Conservation (phyloP, 2,888 invertebrate genomes). For the Ochropacha duplaris region DNA sequence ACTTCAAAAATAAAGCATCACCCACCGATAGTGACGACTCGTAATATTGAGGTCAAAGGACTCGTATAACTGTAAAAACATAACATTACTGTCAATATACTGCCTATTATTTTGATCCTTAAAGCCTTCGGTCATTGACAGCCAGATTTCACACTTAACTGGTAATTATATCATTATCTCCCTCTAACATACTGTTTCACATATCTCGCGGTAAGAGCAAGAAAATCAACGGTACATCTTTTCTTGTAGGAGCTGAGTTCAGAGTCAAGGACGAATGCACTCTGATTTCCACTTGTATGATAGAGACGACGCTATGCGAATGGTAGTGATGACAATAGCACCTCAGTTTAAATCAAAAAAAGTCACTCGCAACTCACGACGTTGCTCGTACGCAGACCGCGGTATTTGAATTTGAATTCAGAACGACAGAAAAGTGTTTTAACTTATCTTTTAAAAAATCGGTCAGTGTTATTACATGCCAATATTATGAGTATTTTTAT, state of each 20-base stretch:
- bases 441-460: conserved; percentile 9
- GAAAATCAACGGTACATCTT: conserved; percentile 69
- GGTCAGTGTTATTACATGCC: conserved; percentile 27
- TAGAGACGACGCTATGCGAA: conserved; percentile 39
- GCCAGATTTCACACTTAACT: conserved; percentile 60
- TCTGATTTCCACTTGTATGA: conserved; percentile 43
- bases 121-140: conserved; percentile 75
- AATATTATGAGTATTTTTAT: conserved; percentile 32
- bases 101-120: conserved; percentile 68
- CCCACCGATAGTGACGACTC: background rate
- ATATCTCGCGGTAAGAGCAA: conserved; percentile 41
- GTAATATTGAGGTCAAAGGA: conserved; percentile 51
- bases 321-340: conserved; percentile 40
- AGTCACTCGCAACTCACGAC: conserved; percentile 45
- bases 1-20: conserved; percentile 7
- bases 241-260: conserved; percentile 55
- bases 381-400: conserved; percentile 54
- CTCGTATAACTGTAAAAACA: conserved; percentile 56
- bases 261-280: conserved; percentile 77
- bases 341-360: conserved; percentile 56
- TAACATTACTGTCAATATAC: conserved; percentile 53
- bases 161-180: conserved; percentile 54
- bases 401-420: conserved; percentile 44
- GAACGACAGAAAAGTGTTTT: conserved; percentile 22
- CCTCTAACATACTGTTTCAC: conserved; percentile 28